Conservation (phyloP, 2,113 vertebrate species). For the Phalacrocorax aristotelis region DNA sequence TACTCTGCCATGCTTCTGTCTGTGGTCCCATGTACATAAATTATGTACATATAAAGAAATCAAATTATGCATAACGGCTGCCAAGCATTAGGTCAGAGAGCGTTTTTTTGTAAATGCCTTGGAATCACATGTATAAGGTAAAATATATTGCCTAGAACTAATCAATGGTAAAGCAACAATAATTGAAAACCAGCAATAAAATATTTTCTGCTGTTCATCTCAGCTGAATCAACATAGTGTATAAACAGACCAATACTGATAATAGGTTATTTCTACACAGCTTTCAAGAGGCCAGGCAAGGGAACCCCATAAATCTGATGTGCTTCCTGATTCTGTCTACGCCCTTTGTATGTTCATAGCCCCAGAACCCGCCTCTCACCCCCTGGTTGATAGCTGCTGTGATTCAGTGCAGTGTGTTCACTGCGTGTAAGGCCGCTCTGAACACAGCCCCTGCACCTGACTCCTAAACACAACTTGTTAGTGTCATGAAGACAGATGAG, state of each 20-base stretch:
- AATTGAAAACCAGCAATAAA: constrained; percentile 43
- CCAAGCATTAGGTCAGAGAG: neutral
- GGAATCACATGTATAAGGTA: neutral
- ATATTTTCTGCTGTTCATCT: constrained; percentile 12
- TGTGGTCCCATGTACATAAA: neutral
- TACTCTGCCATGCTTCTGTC: neutral
- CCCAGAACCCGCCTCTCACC: neutral
- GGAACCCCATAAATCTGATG: neutral
- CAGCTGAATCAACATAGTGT: constrained; percentile 50
- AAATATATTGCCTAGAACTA: constrained; percentile 2
- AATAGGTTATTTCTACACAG: constrained; percentile 20
- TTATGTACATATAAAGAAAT: neutral
- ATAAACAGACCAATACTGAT: constrained; percentile 21
- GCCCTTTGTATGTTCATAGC: neutral
- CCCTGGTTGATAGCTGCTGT: neutral
- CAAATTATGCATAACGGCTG: neutral
- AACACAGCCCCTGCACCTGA: neutral
- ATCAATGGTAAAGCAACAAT: neutral
- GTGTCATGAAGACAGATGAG: neutral
- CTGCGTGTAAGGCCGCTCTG: neutral
- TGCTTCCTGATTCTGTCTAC: neutral
- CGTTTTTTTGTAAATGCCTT: neutral
- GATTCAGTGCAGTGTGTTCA: neutral
- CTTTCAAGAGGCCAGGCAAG: neutral
- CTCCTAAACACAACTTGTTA: neutral